A percentile compares a stretch with the other conserved stretches of the same genome.
Evolutionary conservation across 2,888 invertebrate genomes (phyloP).

Genomic region (Coremacera marginata): DNA sequence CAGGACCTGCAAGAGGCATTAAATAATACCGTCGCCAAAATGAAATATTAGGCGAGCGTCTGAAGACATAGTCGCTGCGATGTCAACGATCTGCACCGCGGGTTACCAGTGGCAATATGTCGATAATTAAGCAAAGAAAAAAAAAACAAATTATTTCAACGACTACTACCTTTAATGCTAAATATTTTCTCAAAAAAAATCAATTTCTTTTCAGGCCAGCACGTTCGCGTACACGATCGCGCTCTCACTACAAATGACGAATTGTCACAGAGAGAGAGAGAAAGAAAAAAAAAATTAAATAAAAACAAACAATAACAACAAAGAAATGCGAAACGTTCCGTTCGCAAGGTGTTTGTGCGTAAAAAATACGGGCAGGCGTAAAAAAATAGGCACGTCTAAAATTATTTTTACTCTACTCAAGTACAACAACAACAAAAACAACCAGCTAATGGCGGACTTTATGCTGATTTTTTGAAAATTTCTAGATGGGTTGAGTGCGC

Average conservation of each 20-base stretch:
- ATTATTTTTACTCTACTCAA: neutral
- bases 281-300: neutral
- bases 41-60: no score
- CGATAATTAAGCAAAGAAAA: neutral
- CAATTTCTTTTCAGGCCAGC: no score
- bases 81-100: no score
- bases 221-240: neutral
- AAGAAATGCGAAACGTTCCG: neutral
- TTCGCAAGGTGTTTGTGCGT: slow-evolving; percentile 13
- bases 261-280: slow-evolving; percentile 13
- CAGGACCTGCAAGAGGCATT: no score
- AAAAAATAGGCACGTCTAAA: slow-evolving; percentile 7
- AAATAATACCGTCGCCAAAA: no score
- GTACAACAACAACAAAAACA: neutral
- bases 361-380: slow-evolving; percentile 9
- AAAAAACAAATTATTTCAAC: neutral
- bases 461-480: neutral
- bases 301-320: neutral
- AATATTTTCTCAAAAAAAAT: no score
- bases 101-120: no score
- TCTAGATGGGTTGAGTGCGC: neutral
- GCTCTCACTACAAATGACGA: neutral
- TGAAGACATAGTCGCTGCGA: no score
- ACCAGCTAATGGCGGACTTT: neutral
- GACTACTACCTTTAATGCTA: neutral